These are phyloP conservation scores for Scomber colias DNA, from an alignment of 2,113 vertebrate genomes.

Conservation along the genomic window DNA sequence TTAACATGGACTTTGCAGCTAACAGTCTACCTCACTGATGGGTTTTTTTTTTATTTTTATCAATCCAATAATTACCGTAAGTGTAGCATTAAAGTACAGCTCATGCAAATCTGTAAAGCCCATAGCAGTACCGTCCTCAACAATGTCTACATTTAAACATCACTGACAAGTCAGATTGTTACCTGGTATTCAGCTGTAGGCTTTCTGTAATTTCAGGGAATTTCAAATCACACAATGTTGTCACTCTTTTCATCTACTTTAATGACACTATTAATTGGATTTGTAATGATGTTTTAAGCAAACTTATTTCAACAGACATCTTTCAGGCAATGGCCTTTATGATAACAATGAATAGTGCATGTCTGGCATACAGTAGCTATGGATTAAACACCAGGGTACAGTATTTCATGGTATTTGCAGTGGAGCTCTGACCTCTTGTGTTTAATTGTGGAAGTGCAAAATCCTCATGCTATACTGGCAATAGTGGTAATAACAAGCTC, in stretches of 20 bases:
- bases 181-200: slow-evolving; percentile 41
- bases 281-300: slow-evolving; percentile 80
- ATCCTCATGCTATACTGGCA: slow-evolving; percentile 11
- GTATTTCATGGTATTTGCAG: slow-evolving; percentile 68
- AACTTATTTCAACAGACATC: slow-evolving; percentile 79
- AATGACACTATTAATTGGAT: slow-evolving; percentile 81
- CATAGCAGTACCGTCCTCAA: slow-evolving; percentile 19
- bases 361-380: slow-evolving; percentile 42
- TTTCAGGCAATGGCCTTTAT: slow-evolving; percentile 61
- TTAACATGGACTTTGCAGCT: neutral
- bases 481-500: slow-evolving; percentile 19
- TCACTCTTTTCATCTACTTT: slow-evolving; percentile 71
- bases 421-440: slow-evolving; percentile 85
- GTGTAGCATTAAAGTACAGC: slow-evolving; percentile 12
- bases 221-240: slow-evolving; percentile 67
- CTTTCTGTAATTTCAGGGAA: slow-evolving; percentile 59
- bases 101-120: slow-evolving; percentile 10
- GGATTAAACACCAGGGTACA: slow-evolving; percentile 1
- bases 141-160: slow-evolving; percentile 58
- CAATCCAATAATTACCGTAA: slow-evolving; percentile 35
- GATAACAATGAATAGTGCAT: slow-evolving; percentile 68
- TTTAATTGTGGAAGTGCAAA: slow-evolving; percentile 69
- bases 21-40: neutral
- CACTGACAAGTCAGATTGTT: slow-evolving; percentile 41
- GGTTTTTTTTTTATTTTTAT: neutral